phyloP scores from a whole-genome alignment of 1,140 invertebrate genomes.

The Trichonephila clavipes region DNA sequence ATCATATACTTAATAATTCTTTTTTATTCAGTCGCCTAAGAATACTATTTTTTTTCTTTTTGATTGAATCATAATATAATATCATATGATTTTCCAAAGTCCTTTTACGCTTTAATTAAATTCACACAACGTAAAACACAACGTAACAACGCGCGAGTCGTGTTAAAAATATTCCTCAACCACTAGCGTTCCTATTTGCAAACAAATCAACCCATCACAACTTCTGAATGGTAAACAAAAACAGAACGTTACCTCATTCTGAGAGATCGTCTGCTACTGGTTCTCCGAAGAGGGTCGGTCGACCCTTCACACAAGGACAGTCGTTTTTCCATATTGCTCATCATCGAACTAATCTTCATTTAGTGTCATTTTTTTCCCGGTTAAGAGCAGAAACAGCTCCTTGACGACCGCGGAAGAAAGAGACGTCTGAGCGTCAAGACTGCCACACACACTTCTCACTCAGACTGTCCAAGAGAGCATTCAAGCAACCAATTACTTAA shows the following conservation, averaged over 20 bases:
- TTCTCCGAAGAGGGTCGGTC: not conserved
- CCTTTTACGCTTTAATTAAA: too few relatives aligned
- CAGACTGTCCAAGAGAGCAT: not conserved
- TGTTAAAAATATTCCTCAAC: too few relatives aligned
- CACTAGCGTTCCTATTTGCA: too few relatives aligned
- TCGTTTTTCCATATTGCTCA: not conserved
- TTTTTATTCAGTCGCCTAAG: too few relatives aligned
- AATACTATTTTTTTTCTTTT: too few relatives aligned
- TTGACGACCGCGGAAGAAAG: not conserved
- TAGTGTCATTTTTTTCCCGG: not conserved
- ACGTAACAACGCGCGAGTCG: too few relatives aligned
- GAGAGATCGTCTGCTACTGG: constrained; percentile 1
- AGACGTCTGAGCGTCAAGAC: not conserved
- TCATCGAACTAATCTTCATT: not conserved
- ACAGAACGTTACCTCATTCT: constrained; percentile 45
- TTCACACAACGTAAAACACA: too few relatives aligned
- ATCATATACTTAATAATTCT: too few relatives aligned
- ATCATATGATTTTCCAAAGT: too few relatives aligned
- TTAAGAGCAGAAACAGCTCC: too few relatives aligned
- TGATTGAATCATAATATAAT: too few relatives aligned
- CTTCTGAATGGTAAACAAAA: not conserved
- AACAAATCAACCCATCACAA: not conserved
- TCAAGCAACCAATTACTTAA: constrained; percentile 51
- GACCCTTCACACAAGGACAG: not conserved
- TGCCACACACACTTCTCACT: not conserved